A percentile compares a stretch with the other conserved stretches of the same genome.
phyloP scores from a whole-genome alignment of 2,113 vertebrate genomes.

The Coturnix japonica region DNA sequence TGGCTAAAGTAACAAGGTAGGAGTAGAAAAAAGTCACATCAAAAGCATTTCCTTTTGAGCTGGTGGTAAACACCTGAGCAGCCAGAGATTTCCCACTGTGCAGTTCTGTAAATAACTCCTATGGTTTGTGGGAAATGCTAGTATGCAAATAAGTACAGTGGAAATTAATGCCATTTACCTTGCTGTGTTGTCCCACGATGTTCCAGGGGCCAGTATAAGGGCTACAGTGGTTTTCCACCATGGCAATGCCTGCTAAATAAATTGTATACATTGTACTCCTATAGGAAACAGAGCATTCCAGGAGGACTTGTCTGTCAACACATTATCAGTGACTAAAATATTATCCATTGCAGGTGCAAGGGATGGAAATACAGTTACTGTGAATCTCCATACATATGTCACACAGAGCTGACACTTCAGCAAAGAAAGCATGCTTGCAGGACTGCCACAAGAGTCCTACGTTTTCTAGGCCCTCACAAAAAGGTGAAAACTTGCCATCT shows the following conservation, averaged over 20 bases:
- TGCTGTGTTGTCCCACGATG: slow-evolving; percentile 26
- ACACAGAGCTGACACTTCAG: slow-evolving; percentile 12
- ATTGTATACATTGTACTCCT: slow-evolving; percentile 32
- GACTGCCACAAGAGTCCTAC: not conserved
- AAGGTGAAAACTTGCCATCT: not conserved
- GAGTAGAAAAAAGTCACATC: slow-evolving; percentile 36
- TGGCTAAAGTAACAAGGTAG: slow-evolving; percentile 22
- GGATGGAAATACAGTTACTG: slow-evolving; percentile 28
- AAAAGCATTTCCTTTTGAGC: slow-evolving; percentile 44
- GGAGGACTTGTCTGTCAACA: slow-evolving; percentile 17
- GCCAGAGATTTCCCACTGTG: slow-evolving; percentile 33
- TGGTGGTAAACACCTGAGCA: slow-evolving; percentile 1
- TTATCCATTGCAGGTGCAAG: not conserved
- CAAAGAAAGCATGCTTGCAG: slow-evolving; percentile 42
- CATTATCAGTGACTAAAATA: not conserved
- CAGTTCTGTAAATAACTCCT: slow-evolving; percentile 77
- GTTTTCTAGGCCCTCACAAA: not conserved
- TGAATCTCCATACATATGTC: not conserved
- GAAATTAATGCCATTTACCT: slow-evolving; percentile 55
- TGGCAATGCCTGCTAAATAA: slow-evolving; percentile 26
- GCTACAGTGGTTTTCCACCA: not conserved
- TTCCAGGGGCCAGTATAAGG: slow-evolving; percentile 36
- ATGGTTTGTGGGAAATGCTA: slow-evolving; percentile 53
- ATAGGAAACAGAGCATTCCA: slow-evolving; percentile 23
- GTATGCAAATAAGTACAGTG: slow-evolving; percentile 32